These are phyloP conservation scores for Cosmorhoe ocellata DNA, from an alignment of 2,888 invertebrate genomes.

Conservation along the genomic window DNA sequence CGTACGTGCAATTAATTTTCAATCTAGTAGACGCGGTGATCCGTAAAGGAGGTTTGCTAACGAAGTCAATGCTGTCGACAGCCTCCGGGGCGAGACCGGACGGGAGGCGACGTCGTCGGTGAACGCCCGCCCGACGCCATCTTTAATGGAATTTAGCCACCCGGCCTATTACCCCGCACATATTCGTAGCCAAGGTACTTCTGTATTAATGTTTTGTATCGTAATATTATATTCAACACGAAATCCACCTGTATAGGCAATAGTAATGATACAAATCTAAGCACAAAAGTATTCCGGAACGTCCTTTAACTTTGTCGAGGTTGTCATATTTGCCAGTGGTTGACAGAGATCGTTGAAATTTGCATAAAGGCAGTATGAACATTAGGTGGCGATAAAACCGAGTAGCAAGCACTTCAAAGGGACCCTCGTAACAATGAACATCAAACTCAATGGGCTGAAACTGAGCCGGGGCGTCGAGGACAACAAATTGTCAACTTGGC, in stretches of 20 bases:
- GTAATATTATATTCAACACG: too few relatives aligned
- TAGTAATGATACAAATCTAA: too few relatives aligned
- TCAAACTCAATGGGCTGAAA: conserved; percentile 28
- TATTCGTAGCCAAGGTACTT: neutral
- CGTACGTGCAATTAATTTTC: conserved; percentile 15
- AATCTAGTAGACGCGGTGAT: conserved; percentile 14
- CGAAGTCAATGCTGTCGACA: conserved; percentile 15
- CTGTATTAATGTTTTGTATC: too few relatives aligned
- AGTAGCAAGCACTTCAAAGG: conserved; percentile 10
- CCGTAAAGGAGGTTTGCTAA: conserved; percentile 15
- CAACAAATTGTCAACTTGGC: conserved; percentile 16
- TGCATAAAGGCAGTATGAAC: conserved; percentile 23
- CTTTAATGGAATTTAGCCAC: conserved; percentile 38
- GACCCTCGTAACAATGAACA: conserved; percentile 27
- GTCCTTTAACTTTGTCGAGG: conserved; percentile 8
- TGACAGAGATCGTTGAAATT: conserved; percentile 16
- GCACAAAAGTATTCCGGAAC: too few relatives aligned
- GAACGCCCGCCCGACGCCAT: conserved; percentile 41
- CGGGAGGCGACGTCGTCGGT: conserved; percentile 27
- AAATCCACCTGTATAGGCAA: too few relatives aligned
- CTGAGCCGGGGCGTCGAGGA: conserved; percentile 9
- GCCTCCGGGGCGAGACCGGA: conserved; percentile 18
- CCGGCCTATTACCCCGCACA: conserved; percentile 18
- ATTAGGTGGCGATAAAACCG: conserved; percentile 22
- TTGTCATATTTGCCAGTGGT: conserved; percentile 28